Base-by-base conservation (phyloP, 2,888 invertebrate species). In the Malthinus seriepunctatus region DNA sequence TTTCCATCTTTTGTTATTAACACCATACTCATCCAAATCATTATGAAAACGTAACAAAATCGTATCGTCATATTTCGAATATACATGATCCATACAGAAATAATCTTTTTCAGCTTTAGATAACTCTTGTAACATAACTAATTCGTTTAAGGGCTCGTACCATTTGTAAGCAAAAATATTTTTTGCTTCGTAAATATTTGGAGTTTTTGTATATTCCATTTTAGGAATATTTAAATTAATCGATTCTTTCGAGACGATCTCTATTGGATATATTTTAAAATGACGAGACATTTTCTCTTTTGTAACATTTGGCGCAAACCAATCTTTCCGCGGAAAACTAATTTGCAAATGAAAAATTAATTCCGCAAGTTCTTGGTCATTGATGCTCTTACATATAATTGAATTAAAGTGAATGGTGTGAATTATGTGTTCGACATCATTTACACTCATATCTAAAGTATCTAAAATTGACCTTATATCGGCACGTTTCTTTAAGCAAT, bases 41-140 rank as follows among this genome's bases (percentile, higher is more conserved):
- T 61, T 61, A 12, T 61, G 57, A 37, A 49, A 61, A 3, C 57
- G 49, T 6, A 61, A 32, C 35, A 61, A 34, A 14, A 61, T 31
- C 2, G 44, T 47, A 51, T 61, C 61, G 10, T 56, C 52, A n/a
- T 57, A 45, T n/a, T 33, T 14, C 14, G 49, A 57, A 11, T 57
- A 57, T 12, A 50, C 54, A 10, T 57, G 39, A 12, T 61, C 61
- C 9, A 50, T 31, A 23, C 57, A 57, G 1, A 47, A 12, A 35
- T 54, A 57, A 10, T 54, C n/a, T 11, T 39, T 8, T 42, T 54
- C 35, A 8, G 56, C 49, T 8, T 61, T 57, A 14, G 34, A 11
- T 1, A 61, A 32, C 23, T 56, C 54, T 53, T 61, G 54, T 4
- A 61, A 32, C 39, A 54, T 52, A 8, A 54, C 51, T 6, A 45